Evolutionary conservation across 2,888 invertebrate genomes (phyloP), one percentile per base, ranked within the genome.

Genomic region (Oscheius sp.): DNA sequence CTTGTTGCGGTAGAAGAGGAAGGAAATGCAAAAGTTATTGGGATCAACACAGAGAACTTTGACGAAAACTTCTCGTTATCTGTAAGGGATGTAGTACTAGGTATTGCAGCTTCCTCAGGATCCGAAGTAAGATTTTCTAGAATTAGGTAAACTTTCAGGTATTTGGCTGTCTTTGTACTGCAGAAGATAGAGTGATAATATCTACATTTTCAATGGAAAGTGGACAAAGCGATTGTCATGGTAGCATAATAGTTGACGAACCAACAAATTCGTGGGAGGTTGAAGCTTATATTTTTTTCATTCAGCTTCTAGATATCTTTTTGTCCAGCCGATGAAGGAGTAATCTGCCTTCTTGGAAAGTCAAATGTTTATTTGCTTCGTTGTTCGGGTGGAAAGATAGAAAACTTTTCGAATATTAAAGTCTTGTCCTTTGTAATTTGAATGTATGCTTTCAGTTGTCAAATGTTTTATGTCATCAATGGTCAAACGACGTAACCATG

Each of bases 401-500:
- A 75, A 41, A 73, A 77, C 22, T 82, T 82, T 69, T 82, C 82
- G 0, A 75, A 74, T 12, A 78, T 80, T 17, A 45, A 78, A 61
- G 78, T 78, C 22, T 20, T 5, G 14, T 8, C 17, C 8, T 17
- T 20, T 26, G 2, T 2, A 24, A 32, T 2, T 28, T 33, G 26
- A 14, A 8, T 2, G 20, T 26, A 6, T 17, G 17, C 24, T 22
- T 74, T 64, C 22, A 68, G 72, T 49, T 81, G 9, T 51, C 56
- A 4, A 73, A 75, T 63, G 70, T 78, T 6, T 67, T 67, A 8
- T 82, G 81, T 59, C 82, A 82, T 67, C 74, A 73, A 17, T 82
- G 82, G 82, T 75, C 79, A 0, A 80, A 76, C 41, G 82, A 82
- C 62, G 82, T 82, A 1, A 82, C 81, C 28, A 73, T 82, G 22